These are phyloP conservation scores for Villa cingulata DNA, from an alignment of 2,888 invertebrate genomes.

Conservation along the genomic window DNA sequence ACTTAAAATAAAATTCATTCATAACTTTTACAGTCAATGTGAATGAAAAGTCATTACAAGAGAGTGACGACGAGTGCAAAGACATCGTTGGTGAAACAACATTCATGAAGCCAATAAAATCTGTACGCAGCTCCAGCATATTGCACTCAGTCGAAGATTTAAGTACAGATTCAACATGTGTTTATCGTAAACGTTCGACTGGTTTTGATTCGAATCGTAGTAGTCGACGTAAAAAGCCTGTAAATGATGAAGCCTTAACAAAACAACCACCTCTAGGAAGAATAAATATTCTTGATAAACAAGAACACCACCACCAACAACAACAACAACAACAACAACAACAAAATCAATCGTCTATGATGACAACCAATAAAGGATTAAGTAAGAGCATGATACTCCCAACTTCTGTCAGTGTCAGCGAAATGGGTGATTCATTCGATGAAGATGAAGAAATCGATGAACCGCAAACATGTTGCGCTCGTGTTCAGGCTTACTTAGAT, in stretches of 20 bases:
- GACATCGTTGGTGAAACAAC: slow-evolving; percentile 43
- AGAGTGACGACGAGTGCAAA: slow-evolving; percentile 41
- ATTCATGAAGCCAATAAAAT: slow-evolving; percentile 43
- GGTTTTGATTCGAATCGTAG: slow-evolving; percentile 32
- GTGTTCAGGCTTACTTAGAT: slow-evolving; percentile 46
- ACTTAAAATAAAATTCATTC: no score
- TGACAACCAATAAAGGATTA: slow-evolving; percentile 30
- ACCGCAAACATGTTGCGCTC: slow-evolving; percentile 29
- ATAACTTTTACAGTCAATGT: no score
- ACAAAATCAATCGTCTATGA: slow-evolving; percentile 2
- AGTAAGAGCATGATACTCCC: slow-evolving; percentile 38
- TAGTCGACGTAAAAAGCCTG: slow-evolving; percentile 32
- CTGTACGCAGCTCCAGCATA: slow-evolving; percentile 55
- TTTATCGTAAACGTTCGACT: slow-evolving; percentile 44
- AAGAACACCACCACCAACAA: slow-evolving; percentile 30
- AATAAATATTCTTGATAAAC: slow-evolving; percentile 15
- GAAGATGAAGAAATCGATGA: slow-evolving; percentile 29
- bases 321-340: slow-evolving; percentile 12
- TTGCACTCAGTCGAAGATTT: slow-evolving; percentile 62
- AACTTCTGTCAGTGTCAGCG: slow-evolving; percentile 33
- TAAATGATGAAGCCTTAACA: slow-evolving; percentile 33
- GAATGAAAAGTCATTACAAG: slow-evolving; percentile 18
- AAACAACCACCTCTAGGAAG: slow-evolving; percentile 20
- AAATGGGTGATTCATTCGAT: slow-evolving; percentile 20
- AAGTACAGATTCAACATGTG: slow-evolving; percentile 61